Evolutionary conservation across 2,888 invertebrate genomes (phyloP), one percentile per base, ranked within the genome.

Genomic region (Pyrrhia umbra): DNA sequence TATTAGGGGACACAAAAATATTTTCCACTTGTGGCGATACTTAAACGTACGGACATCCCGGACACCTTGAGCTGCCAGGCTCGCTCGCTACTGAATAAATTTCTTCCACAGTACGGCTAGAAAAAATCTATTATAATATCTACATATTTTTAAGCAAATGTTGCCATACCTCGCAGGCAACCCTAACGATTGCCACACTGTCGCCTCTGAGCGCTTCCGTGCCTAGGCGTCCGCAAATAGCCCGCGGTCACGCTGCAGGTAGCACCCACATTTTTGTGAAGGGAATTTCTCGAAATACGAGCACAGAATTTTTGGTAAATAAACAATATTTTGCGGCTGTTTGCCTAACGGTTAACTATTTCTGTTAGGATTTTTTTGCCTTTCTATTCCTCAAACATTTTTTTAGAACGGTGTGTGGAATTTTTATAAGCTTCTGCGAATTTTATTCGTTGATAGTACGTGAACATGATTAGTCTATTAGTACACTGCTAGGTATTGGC

Each of bases 211-310:
- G 37, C 60, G 27, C 40, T 72, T 72, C 80, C 74, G 62, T 47
- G 21, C 23, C 40, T 21, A 77, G 47, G 43, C 52, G 40, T 20
- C 37, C 51, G 59, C 52, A 73, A 80, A 77, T 77, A 77, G 59
- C 66, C 45, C 16, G 40, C 30, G 23, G 68, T 21, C 21, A 51
- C 46, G 30, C 40, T 46, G 56, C 45, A 34, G 43, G 45, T 37
- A 39, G 9, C 25, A 45, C 34, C 37, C 47, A 59, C 58, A 42
- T 63, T 75, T 76, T 60, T 49, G 42, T 39, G 27, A 43, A 30
- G 37, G 23, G 46, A 62, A 68, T 49, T 56, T 56, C 56, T 30
- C 39, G 16, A 58, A 58, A 49, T 45, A 5, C 5, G n/a, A 20
- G 16, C 8, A 57, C 0, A 0, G 37, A 47, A 56, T 54, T 39